Evolutionary conservation across 2,888 invertebrate species (phyloP), one percentile per base, ranked within the genome.

Genomic region (Melanchra persicariae): DNA sequence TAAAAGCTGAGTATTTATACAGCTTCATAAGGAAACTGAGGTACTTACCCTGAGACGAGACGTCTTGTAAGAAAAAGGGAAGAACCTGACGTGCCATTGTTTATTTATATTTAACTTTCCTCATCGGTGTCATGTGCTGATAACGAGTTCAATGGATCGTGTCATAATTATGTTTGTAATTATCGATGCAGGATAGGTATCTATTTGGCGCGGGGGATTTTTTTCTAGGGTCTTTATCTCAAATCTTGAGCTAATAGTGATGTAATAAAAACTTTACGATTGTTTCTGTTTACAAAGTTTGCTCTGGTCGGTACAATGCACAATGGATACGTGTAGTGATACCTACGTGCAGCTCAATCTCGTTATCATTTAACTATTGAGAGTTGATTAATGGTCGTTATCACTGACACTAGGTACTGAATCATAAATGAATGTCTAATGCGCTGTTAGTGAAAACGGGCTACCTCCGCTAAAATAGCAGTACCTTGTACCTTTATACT

Each of bases 1-100:
- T 26, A 10, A 1, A n/a, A 12, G 34, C 1, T 9, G 30, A 24
- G 78, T 81, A 82, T 77, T 65, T 79, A 79, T 79, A 79, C 61
- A 2, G 2, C 17, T 5, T 62, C 17, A 30, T 68, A 34, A 79
- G 79, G 82, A 82, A 72, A 79, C 40, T n/a, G 22, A 51, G 79
- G 82, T 81, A 37, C 58, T 47, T 82, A 59, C 40, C 78, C 78
- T 12, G 30, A 51, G 45, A 10, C 37, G 24, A 72, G 24, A 64
- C 15, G 49, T 10, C 17, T 62, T 40, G 4, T 22, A 0, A 34
- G 58, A 65, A 77, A 77, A 26, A 43, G 82, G 72, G 67, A 79
- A 79, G 51, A 81, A 79, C 79, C 68, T 68, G 7, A n/a, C 58
- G 4, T 26, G 15, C 8, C 43, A 19, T 40, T 68, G 58, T 81